A percentile compares a stretch with the other conserved stretches of the same genome.
Conservation (phyloP, 2,888 invertebrate genomes). For the Thereva nobilitata region DNA sequence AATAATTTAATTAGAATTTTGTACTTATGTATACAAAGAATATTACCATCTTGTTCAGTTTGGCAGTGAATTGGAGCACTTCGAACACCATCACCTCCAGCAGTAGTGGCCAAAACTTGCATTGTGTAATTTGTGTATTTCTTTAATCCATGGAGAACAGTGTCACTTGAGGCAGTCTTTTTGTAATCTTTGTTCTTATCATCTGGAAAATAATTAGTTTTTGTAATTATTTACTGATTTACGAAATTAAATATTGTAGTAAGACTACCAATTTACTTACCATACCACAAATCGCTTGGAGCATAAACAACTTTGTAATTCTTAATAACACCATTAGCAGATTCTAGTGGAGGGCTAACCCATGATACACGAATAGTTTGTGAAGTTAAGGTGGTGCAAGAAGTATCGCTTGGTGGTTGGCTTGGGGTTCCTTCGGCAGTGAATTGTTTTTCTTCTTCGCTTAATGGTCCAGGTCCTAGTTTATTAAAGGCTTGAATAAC, state of each 20-base stretch:
- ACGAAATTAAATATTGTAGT: background rate
- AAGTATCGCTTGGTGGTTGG: conserved; percentile 88
- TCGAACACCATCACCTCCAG: conserved; percentile 92
- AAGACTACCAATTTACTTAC: conserved; percentile 62
- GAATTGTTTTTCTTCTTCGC: conserved; percentile 85
- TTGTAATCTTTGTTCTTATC: conserved; percentile 90
- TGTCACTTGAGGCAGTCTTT: conserved; percentile 89
- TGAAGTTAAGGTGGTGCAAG: conserved; percentile 90
- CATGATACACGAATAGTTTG: conserved; percentile 93
- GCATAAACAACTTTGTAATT: conserved; percentile 94
- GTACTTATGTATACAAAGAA: background rate
- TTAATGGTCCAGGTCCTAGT: conserved; percentile 89
- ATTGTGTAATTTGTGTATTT: conserved; percentile 97
- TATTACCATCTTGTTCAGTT: conserved; percentile 95
- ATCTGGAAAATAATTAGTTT: conserved; percentile 61
- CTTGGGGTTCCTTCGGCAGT: conserved; percentile 94
- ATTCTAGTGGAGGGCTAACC: conserved; percentile 89
- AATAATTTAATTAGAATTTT: background rate
- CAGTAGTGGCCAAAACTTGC: conserved; percentile 92
- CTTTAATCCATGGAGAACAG: conserved; percentile 89
- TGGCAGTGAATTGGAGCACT: conserved; percentile 78
- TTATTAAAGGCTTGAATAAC: conserved; percentile 95
- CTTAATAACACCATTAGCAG: conserved; percentile 93
- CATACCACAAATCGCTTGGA: conserved; percentile 90
- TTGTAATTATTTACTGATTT: background rate